phyloP scores from a whole-genome alignment of 2,797 vertebrate species.

The Phrynocephalus guinanensis region DNA sequence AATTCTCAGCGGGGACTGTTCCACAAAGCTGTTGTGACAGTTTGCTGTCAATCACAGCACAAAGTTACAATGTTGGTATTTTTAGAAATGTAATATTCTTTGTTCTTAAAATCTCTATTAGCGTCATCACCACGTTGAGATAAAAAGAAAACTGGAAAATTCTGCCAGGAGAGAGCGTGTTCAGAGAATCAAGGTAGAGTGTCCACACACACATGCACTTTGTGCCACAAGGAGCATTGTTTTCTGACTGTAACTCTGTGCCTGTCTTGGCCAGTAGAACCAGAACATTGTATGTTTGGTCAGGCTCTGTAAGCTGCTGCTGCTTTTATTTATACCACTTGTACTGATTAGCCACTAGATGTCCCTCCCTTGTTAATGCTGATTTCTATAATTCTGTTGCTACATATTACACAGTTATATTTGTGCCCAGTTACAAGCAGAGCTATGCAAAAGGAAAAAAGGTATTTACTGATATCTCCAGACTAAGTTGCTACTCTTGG shows the following conservation, averaged over 20 bases:
- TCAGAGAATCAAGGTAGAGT: conserved; percentile 85
- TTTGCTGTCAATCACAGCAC: neutral
- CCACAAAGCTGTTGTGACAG: neutral
- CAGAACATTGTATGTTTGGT: neutral
- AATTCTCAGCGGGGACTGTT: neutral
- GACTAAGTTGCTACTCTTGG: neutral
- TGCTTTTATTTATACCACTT: neutral
- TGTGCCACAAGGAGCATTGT: neutral
- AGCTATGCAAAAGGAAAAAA: neutral
- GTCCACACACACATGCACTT: neutral
- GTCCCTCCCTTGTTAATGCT: neutral
- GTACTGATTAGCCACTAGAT: neutral
- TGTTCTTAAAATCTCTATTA: conserved; percentile 56
- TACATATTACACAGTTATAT: neutral
- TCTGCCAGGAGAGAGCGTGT: conserved; percentile 80
- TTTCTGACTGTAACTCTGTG: neutral
- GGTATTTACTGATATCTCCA: conserved; percentile 3
- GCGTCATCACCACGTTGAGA: conserved; percentile 86
- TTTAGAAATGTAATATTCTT: conserved; percentile 39
- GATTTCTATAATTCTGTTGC: neutral
- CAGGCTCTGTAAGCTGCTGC: neutral
- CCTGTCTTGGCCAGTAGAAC: neutral
- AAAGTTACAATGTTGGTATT: neutral
- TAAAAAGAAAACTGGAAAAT: conserved; percentile 85
- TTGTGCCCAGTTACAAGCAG: neutral